Evolutionary conservation across 2,888 invertebrate genomes (phyloP), one percentile per base, ranked within the genome.

Genomic region (Fragum sueziense): DNA sequence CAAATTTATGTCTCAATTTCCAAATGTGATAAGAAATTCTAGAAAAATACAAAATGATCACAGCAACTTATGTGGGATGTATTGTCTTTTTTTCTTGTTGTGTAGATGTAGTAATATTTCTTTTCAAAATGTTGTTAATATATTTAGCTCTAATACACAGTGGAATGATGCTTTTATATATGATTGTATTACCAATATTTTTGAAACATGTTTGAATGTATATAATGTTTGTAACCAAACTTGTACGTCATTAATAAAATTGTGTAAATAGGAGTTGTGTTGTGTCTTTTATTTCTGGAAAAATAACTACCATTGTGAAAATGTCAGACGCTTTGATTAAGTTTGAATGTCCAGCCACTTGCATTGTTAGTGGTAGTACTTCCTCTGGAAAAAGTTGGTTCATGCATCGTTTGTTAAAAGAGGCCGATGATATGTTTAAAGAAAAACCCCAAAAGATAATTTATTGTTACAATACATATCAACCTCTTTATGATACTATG

Each of bases 41-140:
- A 76, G 73, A 57, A 76, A 76, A 34, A 47, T 80, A 34, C 80
- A 80, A 73, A 80, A 73, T 76, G 54, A 62, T 25, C 20, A 76
- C 25, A 79, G 75, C 72, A 62, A 76, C 47, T 61, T 80, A 14
- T 80, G 80, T 80, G 80, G 80, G 37, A 80, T 80, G 76, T 80
- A 76, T 68, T 80, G 80, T 74, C 70, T 79, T 27, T 74, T 68
- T 74, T 74, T 80, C 68, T 71, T 80, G 67, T 52, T 76, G 22
- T 51, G 74, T 22, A 31, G 80, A 67, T 9, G 73, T 6, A 76
- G 70, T 71, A 59, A 69, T 59, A 51, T 80, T n/a, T 70, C 70
- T 61, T 80, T 76, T 76, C 25, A 70, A 70, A 41, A 80, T 70
- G 70, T 80, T 70, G 65, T 76, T 29, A 61, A 80, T 69, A 80